A percentile compares a stretch with the other conserved stretches of the same genome.
These are phyloP conservation scores for Idaea straminata DNA, from an alignment of 2,888 invertebrate species.

Conservation along the genomic window DNA sequence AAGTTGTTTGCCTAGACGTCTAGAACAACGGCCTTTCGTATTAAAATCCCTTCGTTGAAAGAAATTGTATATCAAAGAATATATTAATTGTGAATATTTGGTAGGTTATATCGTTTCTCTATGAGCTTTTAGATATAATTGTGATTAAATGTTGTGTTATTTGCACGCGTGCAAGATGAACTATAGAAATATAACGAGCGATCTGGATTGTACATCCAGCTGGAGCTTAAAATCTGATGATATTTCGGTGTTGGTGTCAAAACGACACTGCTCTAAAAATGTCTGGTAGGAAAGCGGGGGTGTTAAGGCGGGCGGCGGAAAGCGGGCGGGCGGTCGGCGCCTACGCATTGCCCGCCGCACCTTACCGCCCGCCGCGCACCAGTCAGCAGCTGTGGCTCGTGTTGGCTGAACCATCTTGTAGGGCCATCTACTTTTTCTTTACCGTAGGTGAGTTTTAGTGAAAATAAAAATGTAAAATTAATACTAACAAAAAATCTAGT, in stretches of 20 bases:
- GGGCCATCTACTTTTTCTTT: constrained; percentile 77
- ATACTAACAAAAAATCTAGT: constrained; percentile 44
- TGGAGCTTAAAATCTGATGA: constrained; percentile 62
- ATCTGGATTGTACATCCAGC: constrained; percentile 28
- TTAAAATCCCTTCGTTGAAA: too few relatives aligned
- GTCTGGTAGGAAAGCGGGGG: constrained; percentile 52
- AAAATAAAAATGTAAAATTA: constrained; percentile 35
- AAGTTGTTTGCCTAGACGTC: too few relatives aligned
- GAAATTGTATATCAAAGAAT: too few relatives aligned
- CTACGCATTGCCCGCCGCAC: constrained; percentile 71
- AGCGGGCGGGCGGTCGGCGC: constrained; percentile 45
- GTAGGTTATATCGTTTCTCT: too few relatives aligned
- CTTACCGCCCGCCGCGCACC: constrained; percentile 74
- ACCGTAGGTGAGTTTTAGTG: constrained; percentile 73
- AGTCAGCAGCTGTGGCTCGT: constrained; percentile 79
- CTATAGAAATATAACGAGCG: neutral
- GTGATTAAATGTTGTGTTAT: too few relatives aligned
- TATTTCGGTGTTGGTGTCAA: constrained; percentile 79
- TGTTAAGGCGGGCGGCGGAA: constrained; percentile 34
- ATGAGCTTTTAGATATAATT: too few relatives aligned
- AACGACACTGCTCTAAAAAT: constrained; percentile 78
- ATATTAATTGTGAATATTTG: too few relatives aligned
- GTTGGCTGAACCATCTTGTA: constrained; percentile 83
- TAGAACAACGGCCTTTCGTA: too few relatives aligned
- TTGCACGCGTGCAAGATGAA: neutral